Conservation (phyloP, 2,113 vertebrate species). For the Rhinopomastus cyanomelas region DNA sequence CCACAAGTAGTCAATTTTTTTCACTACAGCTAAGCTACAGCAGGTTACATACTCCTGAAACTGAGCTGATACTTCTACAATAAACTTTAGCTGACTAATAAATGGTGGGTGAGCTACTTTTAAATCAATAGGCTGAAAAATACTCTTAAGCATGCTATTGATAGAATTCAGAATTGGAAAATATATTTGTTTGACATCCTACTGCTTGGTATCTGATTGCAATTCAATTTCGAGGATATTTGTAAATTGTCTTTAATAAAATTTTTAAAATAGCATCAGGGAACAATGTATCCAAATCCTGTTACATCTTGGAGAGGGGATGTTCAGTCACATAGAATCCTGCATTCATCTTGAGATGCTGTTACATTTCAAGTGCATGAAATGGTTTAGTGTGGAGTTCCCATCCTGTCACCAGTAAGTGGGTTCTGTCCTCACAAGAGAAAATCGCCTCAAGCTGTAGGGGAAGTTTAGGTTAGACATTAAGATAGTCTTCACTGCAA, state of each 20-base stretch:
- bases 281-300: not conserved
- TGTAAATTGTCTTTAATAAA: not conserved
- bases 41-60: not conserved
- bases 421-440: not conserved
- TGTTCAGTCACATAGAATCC: not conserved
- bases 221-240: not conserved
- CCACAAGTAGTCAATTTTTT: not conserved
- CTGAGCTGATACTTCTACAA: not conserved
- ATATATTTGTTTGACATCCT: not conserved
- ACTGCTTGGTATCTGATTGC: not conserved
- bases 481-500: too few species aligned
- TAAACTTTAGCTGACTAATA: not conserved
- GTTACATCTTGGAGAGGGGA: not conserved
- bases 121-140: not conserved
- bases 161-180: not conserved
- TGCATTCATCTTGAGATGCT: not conserved
- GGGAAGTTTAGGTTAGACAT: too few species aligned
- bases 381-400: not conserved
- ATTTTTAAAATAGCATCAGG: not conserved
- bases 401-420: not conserved
- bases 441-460: too few species aligned
- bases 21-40: not conserved
- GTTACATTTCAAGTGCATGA: not conserved
- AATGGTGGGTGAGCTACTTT: not conserved
- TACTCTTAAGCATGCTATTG: not conserved